These are phyloP conservation scores for cattle (Bos taurus) DNA, from an alignment of 2,113 vertebrate species.

Conservation along the genomic window ARS-UCD2.0 NC_037349.1:44155501-44156000, in stretches of 20 bases:
- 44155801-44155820: not conserved
- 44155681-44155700: not conserved
- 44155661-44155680: not conserved
- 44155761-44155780: not conserved
- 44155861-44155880: not conserved
- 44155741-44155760: not conserved
- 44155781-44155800: not conserved
- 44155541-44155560: not conserved
- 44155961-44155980: not conserved
- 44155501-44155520: not conserved
- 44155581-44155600: not conserved
- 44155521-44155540: not conserved
- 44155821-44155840: not conserved
- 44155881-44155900: not conserved
- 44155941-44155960: not conserved
- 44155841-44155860: not conserved
- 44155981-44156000: not conserved
- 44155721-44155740: not conserved
- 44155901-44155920: not conserved
- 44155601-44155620: not conserved
- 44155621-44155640: not conserved
- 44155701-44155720: not conserved
- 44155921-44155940: not conserved
- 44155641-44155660: not conserved
- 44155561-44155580: not conserved